These are phyloP conservation scores for Agrypnus murinus DNA, from an alignment of 2,888 invertebrate genomes.

Conservation along the genomic window DNA sequence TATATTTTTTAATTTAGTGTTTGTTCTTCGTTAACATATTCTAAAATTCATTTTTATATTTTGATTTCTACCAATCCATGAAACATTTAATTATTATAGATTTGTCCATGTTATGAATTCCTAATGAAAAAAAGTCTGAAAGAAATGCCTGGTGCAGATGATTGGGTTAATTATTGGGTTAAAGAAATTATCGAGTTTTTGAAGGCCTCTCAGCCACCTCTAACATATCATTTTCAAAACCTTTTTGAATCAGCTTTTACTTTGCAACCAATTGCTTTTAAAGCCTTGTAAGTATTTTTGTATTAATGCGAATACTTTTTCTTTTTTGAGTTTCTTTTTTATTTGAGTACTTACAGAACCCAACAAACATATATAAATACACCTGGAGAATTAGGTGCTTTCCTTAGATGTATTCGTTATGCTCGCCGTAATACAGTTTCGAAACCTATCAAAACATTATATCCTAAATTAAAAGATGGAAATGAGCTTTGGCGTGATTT, in stretches of 20 bases:
- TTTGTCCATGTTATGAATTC: slow-evolving; percentile 73
- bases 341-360: slow-evolving; percentile 46
- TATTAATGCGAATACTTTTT: slow-evolving; percentile 8
- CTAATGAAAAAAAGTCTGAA: slow-evolving; percentile 72
- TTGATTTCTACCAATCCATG: no score
- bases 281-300: slow-evolving; percentile 60
- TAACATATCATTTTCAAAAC: slow-evolving; percentile 64
- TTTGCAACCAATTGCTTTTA: slow-evolving; percentile 64
- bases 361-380: slow-evolving; percentile 49
- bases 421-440: slow-evolving; percentile 72
- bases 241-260: slow-evolving; percentile 67
- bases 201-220: slow-evolving; percentile 61
- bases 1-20: no score
- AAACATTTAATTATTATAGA: slow-evolving; percentile 68
- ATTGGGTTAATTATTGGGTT: slow-evolving; percentile 74
- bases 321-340: background rate
- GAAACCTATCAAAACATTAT: slow-evolving; percentile 43
- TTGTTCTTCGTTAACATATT: no score
- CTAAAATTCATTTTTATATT: no score
- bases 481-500: slow-evolving; percentile 74
- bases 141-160: slow-evolving; percentile 63
- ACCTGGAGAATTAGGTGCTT: slow-evolving; percentile 68
- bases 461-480: slow-evolving; percentile 53
- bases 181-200: slow-evolving; percentile 54
- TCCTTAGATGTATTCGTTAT: slow-evolving; percentile 70